A percentile compares a stretch with the other conserved stretches of the same genome.
phyloP scores from a whole-genome alignment of 2,888 invertebrate genomes.

The Eupithecia abbreviata region DNA sequence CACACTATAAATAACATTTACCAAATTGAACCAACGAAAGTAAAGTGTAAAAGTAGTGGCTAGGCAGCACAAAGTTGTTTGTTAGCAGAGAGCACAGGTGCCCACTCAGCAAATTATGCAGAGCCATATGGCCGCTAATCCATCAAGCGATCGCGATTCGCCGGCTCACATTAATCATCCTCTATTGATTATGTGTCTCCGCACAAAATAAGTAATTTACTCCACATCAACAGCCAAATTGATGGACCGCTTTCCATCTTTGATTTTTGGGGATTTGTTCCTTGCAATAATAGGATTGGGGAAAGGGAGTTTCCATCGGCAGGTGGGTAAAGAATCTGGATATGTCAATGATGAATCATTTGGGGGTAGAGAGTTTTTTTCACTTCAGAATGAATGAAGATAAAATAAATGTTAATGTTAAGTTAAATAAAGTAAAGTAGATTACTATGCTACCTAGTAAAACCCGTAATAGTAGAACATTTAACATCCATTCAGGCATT shows the following conservation, averaged over 20 bases:
- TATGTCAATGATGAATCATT: background rate
- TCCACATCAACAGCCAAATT: constrained; percentile 61
- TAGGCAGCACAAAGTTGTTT: constrained; percentile 38
- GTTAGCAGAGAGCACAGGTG: constrained; percentile 67
- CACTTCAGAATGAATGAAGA: background rate
- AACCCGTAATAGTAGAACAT: background rate
- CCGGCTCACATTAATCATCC: constrained; percentile 79
- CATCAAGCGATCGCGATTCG: constrained; percentile 78
- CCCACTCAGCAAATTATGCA: constrained; percentile 79
- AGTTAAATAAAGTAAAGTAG: background rate
- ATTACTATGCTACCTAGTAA: background rate
- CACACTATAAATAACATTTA: too few relatives aligned
- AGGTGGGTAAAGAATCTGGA: background rate
- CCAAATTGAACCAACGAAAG: background rate
- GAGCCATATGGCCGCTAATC: constrained; percentile 81
- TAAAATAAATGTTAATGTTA: background rate
- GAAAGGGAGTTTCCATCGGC: background rate
- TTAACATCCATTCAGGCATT: background rate
- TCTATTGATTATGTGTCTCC: constrained; percentile 81
- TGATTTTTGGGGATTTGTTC: constrained; percentile 58
- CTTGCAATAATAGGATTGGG: constrained; percentile 19
- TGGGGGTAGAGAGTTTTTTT: background rate
- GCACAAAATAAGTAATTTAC: constrained; percentile 76
- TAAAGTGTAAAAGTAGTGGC: constrained; percentile 21
- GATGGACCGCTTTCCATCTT: constrained; percentile 57